Percentiles rank a stretch among this genome's conserved stretches.
These are phyloP conservation scores for Masticophis lateralis DNA, from an alignment of 2,797 vertebrate species.

Conservation along the genomic window DNA sequence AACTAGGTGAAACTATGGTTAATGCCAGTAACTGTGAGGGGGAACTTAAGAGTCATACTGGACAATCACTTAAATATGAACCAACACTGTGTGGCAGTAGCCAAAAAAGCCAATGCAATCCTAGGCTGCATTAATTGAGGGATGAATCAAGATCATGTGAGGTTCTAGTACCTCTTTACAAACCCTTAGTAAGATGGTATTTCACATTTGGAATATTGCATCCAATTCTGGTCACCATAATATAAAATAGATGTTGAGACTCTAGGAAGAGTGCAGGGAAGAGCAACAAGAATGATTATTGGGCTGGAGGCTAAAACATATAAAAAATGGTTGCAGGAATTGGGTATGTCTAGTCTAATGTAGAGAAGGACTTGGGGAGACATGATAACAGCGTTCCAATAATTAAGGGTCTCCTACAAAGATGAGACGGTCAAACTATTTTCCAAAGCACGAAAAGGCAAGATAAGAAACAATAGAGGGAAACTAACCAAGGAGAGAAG, in stretches of 20 bases:
- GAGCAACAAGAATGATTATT: neutral
- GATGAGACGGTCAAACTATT: neutral
- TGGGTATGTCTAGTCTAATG: neutral
- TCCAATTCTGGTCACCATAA: neutral
- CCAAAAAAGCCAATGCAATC: neutral
- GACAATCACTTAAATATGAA: neutral
- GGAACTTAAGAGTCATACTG: neutral
- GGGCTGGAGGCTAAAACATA: neutral
- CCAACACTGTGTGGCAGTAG: neutral
- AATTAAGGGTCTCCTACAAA: neutral
- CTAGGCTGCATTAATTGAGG: neutral
- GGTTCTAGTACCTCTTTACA: neutral
- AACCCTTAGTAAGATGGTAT: too few relatives aligned
- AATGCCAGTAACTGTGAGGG: too few relatives aligned
- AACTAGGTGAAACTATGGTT: too few relatives aligned
- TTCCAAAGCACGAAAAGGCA: neutral
- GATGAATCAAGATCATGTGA: neutral
- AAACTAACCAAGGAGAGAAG: neutral
- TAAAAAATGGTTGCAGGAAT: rapidly evolving
- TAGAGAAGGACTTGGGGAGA: neutral
- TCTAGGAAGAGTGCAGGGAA: neutral
- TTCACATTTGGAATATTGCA: neutral
- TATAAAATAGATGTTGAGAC: neutral
- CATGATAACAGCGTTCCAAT: neutral
- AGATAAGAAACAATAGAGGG: neutral